Base-by-base conservation (phyloP, 2,113 vertebrate genomes). In the Archilochus colubris region DNA sequence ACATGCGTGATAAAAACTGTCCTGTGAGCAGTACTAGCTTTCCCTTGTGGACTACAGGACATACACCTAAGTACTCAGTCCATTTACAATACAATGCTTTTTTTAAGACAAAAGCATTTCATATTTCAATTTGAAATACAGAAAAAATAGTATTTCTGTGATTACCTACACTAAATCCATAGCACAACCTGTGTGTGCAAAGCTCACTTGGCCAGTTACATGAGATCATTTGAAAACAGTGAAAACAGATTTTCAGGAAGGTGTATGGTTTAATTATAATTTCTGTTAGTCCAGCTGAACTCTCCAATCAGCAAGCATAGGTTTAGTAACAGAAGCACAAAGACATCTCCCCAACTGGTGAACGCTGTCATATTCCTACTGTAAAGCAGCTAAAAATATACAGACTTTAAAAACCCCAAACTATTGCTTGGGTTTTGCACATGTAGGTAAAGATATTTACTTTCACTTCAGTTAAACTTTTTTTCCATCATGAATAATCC, bases 381-480 rank as follows among this genome's bases (percentile, higher is more conserved):
- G 17, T 55, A 89, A 66, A 78, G 50, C 50, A 80, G 28, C 27
- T 73, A 67, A 81, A 87, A 82, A 40, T 38, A 88, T 30, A 43
- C 6, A 67, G 31, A n/a, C 54, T 73, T 90, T 46, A n/a, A 85
- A 83, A 82, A 50, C 22, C 7, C 19, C 46, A 48, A 21, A 15
- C 24, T 7, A 81, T 21, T 48, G 44, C 36, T 64, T 88, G 31
- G 23, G 88, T 88, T 93, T 85, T 80, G 66, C 46, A 77, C 7
- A 38, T 40, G 68, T 53, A 78, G 20, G 53, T 12, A 55, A 62
- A 88, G 74, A 74, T 79, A 54, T 73, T 92, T 89, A 55, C 61
- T 85, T 94, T 79, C 23, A 33, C 38, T 89, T 92, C 84, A 80
- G 43, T 92, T 73, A 67, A 95, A 40, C 12, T 64, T 81, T 67